Conservation (phyloP, 2,797 vertebrate genomes). For the Onychomys torridus region DNA sequence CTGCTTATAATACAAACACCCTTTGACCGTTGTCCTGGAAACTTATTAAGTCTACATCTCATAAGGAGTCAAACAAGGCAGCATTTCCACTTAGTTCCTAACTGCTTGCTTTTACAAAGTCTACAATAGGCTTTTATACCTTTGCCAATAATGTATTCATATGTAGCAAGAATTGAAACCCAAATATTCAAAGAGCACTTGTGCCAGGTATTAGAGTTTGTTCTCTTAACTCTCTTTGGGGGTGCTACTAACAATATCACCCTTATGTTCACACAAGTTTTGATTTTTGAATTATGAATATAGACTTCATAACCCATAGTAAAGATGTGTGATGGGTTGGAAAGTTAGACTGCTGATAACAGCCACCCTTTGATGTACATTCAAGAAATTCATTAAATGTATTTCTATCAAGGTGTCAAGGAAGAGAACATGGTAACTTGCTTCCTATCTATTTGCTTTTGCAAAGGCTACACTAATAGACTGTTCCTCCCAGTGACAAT, state of each 20-base stretch:
- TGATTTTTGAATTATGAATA: neutral
- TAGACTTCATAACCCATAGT: neutral
- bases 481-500: neutral
- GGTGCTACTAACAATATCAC: neutral
- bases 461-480: neutral
- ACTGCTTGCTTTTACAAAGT: neutral
- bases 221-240: neutral
- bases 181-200: neutral
- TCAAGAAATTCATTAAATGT: neutral
- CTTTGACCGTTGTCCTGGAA: neutral
- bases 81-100: neutral
- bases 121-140: neutral
- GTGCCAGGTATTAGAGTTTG: neutral
- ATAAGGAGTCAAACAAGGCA: neutral
- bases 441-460: neutral
- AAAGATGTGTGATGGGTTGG: neutral
- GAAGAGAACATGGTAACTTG: neutral
- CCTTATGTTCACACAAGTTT: neutral
- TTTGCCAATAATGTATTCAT: neutral
- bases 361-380: neutral
- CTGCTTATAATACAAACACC: neutral
- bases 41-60: neutral
- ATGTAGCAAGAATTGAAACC: neutral
- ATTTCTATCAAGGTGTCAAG: neutral
- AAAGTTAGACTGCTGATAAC: neutral